Conservation (phyloP, 2,888 invertebrate genomes). For the Choristoneura rosaceana region DNA sequence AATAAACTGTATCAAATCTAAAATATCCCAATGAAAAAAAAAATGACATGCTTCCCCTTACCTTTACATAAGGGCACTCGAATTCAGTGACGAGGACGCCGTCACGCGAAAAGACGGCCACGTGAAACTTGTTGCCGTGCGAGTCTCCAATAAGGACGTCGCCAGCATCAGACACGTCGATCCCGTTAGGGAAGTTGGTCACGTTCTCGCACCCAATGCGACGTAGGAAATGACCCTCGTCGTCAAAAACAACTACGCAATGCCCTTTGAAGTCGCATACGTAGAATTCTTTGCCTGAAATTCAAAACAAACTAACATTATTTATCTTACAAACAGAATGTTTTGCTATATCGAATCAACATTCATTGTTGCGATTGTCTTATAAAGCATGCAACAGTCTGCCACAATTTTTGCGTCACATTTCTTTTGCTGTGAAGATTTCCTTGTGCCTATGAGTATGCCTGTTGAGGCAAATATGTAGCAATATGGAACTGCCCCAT, state of each 20-base stretch:
- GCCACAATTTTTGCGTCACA: not conserved
- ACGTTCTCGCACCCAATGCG: slow-evolving; percentile 98
- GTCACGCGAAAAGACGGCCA: slow-evolving; percentile 96
- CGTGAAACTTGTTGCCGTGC: slow-evolving; percentile 98
- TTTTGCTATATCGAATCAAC: slow-evolving; percentile 16
- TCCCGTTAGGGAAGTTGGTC: slow-evolving; percentile 98
- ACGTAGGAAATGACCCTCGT: slow-evolving; percentile 95
- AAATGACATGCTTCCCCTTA: slow-evolving; percentile 60
- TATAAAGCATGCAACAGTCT: not conserved
- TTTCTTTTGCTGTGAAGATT: not conserved
- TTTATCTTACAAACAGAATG: slow-evolving; percentile 9
- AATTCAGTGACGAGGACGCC: slow-evolving; percentile 95
- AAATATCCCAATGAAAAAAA: not conserved
- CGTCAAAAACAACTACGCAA: slow-evolving; percentile 98
- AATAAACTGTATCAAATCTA: not conserved
- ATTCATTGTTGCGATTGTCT: slow-evolving; percentile 1
- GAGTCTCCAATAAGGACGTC: slow-evolving; percentile 98
- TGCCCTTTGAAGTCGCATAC: slow-evolving; percentile 99
- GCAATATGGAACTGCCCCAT: too few relatives aligned
- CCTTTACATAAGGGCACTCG: slow-evolving; percentile 99
- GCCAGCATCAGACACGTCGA: slow-evolving; percentile 98
- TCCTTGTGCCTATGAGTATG: not conserved
- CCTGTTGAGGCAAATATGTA: too few relatives aligned
- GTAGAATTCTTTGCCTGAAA: slow-evolving; percentile 94
- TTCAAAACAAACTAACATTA: slow-evolving; percentile 7